Conservation (phyloP, 1,140 invertebrate species). For the Leptinotarsa texana region DNA sequence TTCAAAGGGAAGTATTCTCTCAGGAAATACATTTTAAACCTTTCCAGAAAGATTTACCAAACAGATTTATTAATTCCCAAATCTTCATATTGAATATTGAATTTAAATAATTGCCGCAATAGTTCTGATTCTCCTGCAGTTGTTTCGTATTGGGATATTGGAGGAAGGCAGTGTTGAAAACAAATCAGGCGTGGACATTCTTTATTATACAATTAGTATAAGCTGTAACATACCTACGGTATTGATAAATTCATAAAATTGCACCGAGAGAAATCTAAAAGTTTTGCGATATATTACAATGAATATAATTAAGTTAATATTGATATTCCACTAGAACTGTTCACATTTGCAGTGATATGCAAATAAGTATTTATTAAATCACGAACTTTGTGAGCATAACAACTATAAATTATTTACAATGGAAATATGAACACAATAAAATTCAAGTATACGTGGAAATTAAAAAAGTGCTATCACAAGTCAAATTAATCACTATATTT, state of each 20-base stretch:
- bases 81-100: too few relatives aligned
- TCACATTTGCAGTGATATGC: constrained; percentile 13
- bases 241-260: constrained; percentile 30
- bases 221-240: constrained; percentile 19
- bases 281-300: constrained; percentile 31
- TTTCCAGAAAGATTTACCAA: too few relatives aligned
- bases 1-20: too few relatives aligned
- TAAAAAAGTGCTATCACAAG: constrained; percentile 22
- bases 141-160: too few relatives aligned
- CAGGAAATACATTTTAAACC: too few relatives aligned
- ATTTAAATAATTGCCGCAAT: too few relatives aligned
- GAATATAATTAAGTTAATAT: constrained; percentile 27
- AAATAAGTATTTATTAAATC: constrained; percentile 21
- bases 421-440: constrained; percentile 19
- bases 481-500: constrained; percentile 34
- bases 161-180: background rate
- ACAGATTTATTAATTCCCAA: too few relatives aligned
- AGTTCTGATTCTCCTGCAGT: too few relatives aligned
- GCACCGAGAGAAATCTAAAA: constrained; percentile 36
- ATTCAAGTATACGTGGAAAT: constrained; percentile 15
- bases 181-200: constrained; percentile 23
- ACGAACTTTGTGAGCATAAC: constrained; percentile 41
- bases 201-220: constrained; percentile 22
- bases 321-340: background rate
- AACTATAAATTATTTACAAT: constrained; percentile 21